Base-by-base conservation (phyloP, 2,888 invertebrate genomes). In the Lithosia quadra region DNA sequence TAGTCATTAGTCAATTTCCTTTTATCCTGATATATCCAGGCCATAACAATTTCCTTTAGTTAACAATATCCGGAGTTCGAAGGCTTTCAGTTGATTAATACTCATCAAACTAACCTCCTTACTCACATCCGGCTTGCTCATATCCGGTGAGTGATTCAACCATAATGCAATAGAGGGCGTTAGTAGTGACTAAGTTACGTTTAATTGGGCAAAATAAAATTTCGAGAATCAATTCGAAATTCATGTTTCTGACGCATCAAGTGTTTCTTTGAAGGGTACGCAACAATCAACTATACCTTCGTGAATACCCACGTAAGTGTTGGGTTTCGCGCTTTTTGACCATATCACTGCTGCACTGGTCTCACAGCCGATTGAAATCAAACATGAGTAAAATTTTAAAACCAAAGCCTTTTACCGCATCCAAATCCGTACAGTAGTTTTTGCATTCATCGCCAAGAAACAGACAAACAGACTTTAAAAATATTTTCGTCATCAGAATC, bases 21-120 rank as follows among this genome's bases (percentile, higher is more conserved):
- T 60, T 70, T 79, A 76, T 84, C 85, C 83, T 84, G 81, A 77
- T 67, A 77, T 67, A 82, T 76, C 82, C 82, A 78, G 74, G 85
- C 81, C 86, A 55, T 67, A 56, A 82, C 76, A 72, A 80, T 80
- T 86, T 87, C 86, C 86, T 81, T 80, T 71, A 80, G 78, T 83
- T 84, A 79, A 86, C 88, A 92, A 93, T 93, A 92, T 93, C 94
- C 93, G 91, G 85, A 79, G 79, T 82, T 78, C 76, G 81, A 84
- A 86, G 79, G 90, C 92, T 93, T 92, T 93, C 89, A 93, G 84
- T 75, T 78, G 88, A 90, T 93, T 92, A 91, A 90, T 89, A 81
- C 78, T 78, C 79, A 77, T 84, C 77, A 72, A 64, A 71, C 72
- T 80, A 83, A 84, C 84, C 77, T 70, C 76, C 82, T 73, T 82